These are phyloP conservation scores for Cliona cf. orientalis DNA, from an alignment of 37 sponge, comb jelly and placozoan genomes.

Conservation along the genomic window DNA sequence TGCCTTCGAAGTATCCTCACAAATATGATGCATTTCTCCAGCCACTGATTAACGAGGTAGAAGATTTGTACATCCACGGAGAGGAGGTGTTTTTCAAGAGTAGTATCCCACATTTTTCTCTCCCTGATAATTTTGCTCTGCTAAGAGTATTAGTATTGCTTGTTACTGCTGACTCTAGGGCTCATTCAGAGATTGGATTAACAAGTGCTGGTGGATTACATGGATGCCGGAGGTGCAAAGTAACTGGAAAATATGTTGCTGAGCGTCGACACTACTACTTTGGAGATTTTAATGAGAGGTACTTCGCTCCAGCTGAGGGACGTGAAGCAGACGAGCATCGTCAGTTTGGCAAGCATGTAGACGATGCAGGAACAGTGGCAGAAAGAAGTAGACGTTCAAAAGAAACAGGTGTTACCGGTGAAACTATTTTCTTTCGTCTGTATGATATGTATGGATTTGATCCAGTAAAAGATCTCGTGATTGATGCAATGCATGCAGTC, in stretches of 20 bases:
- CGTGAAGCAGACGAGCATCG: neutral
- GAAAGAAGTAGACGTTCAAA: constrained; percentile 2
- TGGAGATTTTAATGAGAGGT: constrained; percentile 18
- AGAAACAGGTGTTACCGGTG: constrained; percentile 7
- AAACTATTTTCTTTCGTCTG: constrained; percentile 10
- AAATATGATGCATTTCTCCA: constrained; percentile 34
- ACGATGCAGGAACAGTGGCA: constrained; percentile 11
- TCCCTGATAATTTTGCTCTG: neutral
- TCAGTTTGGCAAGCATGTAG: neutral
- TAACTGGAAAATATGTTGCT: constrained; percentile 9
- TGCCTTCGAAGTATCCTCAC: neutral
- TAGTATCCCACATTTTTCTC: neutral
- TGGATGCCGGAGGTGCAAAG: constrained; percentile 11
- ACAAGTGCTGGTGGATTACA: constrained; percentile 19
- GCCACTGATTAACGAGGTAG: constrained; percentile 13
- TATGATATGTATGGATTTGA: constrained; percentile 30
- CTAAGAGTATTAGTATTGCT: neutral
- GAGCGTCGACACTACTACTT: constrained; percentile 28
- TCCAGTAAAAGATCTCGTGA: neutral
- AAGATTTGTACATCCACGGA: too few relatives aligned
- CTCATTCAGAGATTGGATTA: constrained; percentile 26
- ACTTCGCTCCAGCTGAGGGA: neutral
- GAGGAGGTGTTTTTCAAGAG: constrained; percentile 8
- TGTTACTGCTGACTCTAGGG: constrained; percentile 27
- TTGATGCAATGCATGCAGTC: constrained; percentile 32